phyloP scores from a whole-genome alignment of 2,113 vertebrate species.

The Haemorhous mexicanus region DNA sequence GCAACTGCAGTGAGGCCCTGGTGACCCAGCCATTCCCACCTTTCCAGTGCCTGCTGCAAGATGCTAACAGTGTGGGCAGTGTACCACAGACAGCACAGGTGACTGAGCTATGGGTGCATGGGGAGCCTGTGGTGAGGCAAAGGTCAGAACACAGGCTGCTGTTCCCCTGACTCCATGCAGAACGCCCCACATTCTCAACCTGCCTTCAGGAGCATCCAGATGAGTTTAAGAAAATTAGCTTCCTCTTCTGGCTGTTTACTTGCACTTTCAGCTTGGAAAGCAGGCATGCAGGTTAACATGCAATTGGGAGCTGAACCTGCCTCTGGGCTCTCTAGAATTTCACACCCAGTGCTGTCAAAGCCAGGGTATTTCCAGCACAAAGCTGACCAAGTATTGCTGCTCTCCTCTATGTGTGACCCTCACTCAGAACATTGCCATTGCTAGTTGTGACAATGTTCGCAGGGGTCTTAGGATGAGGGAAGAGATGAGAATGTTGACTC shows the following conservation, averaged over 20 bases:
- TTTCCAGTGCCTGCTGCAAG: background rate
- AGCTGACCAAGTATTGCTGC: background rate
- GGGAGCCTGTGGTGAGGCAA: background rate
- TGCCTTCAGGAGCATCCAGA: background rate
- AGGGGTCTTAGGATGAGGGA: too few species aligned
- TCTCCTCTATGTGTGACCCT: background rate
- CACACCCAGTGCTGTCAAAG: background rate
- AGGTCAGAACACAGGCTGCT: background rate
- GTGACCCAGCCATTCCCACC: background rate
- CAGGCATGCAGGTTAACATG: background rate
- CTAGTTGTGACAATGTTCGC: too few species aligned
- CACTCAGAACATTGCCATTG: background rate
- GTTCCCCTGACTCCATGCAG: background rate
- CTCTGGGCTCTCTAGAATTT: background rate
- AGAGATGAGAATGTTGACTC: too few species aligned
- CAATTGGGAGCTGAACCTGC: background rate
- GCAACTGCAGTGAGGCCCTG: background rate
- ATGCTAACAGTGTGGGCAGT: accelerated
- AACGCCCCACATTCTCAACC: background rate
- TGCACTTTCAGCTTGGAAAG: background rate
- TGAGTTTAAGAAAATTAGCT: background rate
- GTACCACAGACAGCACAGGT: too few species aligned
- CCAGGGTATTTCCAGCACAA: background rate
- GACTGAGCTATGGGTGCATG: background rate
- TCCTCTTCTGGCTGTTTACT: background rate